phyloP scores from a whole-genome alignment of 2,797 vertebrate species.

The Oreochromis mossambicus region DNA sequence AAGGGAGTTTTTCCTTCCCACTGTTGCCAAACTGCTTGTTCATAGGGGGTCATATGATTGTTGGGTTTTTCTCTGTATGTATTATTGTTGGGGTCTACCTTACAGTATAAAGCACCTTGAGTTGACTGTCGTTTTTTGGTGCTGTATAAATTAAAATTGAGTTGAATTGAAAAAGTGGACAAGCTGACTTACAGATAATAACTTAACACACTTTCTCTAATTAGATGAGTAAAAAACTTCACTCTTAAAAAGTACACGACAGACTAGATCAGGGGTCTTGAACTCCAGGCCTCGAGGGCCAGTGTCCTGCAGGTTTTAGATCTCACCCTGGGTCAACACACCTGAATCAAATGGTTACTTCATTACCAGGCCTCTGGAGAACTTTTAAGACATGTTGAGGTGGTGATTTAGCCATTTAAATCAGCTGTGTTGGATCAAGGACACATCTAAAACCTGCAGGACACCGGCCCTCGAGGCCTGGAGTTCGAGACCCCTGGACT shows the following conservation, averaged over 20 bases:
- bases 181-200: background rate
- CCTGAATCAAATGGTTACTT: background rate
- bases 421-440: accelerated
- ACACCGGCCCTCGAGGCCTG: accelerated
- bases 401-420: background rate
- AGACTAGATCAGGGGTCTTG: background rate
- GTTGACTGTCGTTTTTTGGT: background rate
- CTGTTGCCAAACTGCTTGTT: background rate
- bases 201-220: background rate
- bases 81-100: background rate
- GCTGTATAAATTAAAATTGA: background rate
- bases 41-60: background rate
- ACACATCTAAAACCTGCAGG: background rate
- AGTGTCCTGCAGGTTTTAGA: background rate
- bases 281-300: accelerated
- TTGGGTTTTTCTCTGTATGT: background rate
- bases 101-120: background rate
- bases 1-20: background rate
- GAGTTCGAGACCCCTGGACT: background rate
- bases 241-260: accelerated
- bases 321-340: accelerated
- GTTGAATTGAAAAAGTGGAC: background rate
- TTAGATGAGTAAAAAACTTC: background rate
- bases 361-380: background rate
- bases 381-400: too few species aligned